Base-by-base conservation (phyloP, 2,888 invertebrate genomes). In the Dusona sp. region DNA sequence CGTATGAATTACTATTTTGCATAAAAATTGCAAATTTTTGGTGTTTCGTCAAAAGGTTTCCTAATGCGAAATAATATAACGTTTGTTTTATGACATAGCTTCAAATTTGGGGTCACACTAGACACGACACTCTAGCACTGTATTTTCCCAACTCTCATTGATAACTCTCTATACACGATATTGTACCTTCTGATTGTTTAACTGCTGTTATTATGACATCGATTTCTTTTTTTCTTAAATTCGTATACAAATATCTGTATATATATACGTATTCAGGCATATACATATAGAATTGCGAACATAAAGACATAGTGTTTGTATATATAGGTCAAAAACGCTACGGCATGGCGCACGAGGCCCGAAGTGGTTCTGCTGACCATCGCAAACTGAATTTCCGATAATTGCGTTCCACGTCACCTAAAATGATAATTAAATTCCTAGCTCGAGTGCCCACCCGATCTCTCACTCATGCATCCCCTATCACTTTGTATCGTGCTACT, bases 401-500 rank as follows among this genome's bases (percentile, higher is more conserved):
- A 93, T 93, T 93, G 92, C 93, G 93, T 93, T 92, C 91, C 91
- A 90, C 92, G 88, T 88, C 89, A 90, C 90, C 91, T 93, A 92
- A 94, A 93, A 93, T 93, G 91, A 92, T 93, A 93, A 93, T 93
- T 92, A 92, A 93, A 94, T 93, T 92, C 90, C 90, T 89, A 90
- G 89, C 88, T 89, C 85, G 80, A 73, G 85, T 83, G 74, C 74
- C 61, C 75, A 67, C 38, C 33, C 73, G 42, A 33, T 57, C 48
- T 45, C 79, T 70, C 77, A 16, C 67, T 51, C 22, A 48, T 61
- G 38, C 64, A 22, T 42, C 73, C 57, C 82, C 67, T 48, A 9
- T 78, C 51, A 78, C 70, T 77, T 64, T 64, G 81, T 51, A 57
- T 45, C 42, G 36, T 79, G 33, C 22, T 68, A 29, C 75, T 64